These are phyloP conservation scores for Lepilemur ruficaudatus DNA, from an alignment of 2,797 vertebrate genomes.

Conservation along the genomic window DNA sequence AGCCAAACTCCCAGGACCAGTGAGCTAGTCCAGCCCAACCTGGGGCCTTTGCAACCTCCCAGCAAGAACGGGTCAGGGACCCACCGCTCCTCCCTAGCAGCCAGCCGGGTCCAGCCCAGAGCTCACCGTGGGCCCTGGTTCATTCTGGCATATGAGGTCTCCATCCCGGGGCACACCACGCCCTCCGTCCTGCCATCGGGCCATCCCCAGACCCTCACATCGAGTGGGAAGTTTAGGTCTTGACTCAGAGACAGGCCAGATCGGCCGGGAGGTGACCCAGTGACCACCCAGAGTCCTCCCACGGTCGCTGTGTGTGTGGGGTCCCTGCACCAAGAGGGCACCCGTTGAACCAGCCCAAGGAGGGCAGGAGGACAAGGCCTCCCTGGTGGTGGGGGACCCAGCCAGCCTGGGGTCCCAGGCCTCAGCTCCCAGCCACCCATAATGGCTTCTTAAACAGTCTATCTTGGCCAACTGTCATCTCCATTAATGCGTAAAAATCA, in stretches of 20 bases:
- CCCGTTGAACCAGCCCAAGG: rapidly evolving
- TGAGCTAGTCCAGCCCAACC: rapidly evolving
- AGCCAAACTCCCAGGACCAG: no score
- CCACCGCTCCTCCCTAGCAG: rapidly evolving
- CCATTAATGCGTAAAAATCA: conserved; percentile 96
- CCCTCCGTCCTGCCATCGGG: rapidly evolving
- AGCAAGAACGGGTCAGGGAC: background rate
- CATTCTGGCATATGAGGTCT: no score
- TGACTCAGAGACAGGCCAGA: background rate
- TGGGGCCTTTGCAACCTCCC: background rate
- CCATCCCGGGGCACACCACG: rapidly evolving
- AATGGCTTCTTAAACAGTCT: conserved; percentile 79
- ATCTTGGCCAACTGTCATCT: conserved; percentile 82
- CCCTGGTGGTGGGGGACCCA: background rate
- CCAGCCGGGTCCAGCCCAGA: rapidly evolving
- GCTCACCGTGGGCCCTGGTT: background rate
- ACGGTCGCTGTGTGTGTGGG: rapidly evolving
- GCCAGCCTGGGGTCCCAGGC: background rate
- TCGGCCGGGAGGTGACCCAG: rapidly evolving
- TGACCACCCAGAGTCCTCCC: rapidly evolving
- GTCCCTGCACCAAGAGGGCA: background rate
- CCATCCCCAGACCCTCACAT: rapidly evolving
- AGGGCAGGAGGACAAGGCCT: background rate
- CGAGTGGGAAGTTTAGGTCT: rapidly evolving
- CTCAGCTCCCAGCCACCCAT: conserved; percentile 61